Conservation (phyloP, 1,140 invertebrate species). For the Macrosteles quadrilineatus region DNA sequence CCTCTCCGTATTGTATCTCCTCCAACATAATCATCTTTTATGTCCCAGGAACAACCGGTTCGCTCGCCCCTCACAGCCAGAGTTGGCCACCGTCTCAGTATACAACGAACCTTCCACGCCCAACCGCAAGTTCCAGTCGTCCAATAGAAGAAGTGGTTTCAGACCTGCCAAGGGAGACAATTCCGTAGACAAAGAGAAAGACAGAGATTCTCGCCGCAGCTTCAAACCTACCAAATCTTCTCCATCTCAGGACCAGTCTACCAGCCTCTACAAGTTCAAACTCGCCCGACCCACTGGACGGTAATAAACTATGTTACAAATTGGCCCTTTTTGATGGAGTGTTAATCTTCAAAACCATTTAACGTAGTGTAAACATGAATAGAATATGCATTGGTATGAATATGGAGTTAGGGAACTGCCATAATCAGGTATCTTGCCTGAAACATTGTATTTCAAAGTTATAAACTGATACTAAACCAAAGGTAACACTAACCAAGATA, state of each 20-base stretch:
- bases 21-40: no score
- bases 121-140: conserved; percentile 35
- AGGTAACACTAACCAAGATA: no score
- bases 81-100: conserved; percentile 62
- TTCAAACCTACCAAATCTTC: conserved; percentile 23
- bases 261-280: conserved; percentile 72
- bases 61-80: conserved; percentile 51
- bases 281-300: conserved; percentile 69
- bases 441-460: no score
- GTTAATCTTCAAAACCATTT: no score
- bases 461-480: no score
- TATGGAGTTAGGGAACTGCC: no score
- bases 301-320: not conserved
- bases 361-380: no score
- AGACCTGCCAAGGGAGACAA: conserved; percentile 13
- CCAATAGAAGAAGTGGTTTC: conserved; percentile 17
- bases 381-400: no score
- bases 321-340: no score
- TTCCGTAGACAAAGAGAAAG: not conserved
- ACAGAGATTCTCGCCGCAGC: not conserved
- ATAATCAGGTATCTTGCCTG: no score
- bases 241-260: conserved; percentile 46
- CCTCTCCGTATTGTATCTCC: no score
- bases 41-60: conserved; percentile 48
- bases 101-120: conserved; percentile 59